phyloP scores from a whole-genome alignment of 2,113 vertebrate species.

The Xiphias gladius region DNA sequence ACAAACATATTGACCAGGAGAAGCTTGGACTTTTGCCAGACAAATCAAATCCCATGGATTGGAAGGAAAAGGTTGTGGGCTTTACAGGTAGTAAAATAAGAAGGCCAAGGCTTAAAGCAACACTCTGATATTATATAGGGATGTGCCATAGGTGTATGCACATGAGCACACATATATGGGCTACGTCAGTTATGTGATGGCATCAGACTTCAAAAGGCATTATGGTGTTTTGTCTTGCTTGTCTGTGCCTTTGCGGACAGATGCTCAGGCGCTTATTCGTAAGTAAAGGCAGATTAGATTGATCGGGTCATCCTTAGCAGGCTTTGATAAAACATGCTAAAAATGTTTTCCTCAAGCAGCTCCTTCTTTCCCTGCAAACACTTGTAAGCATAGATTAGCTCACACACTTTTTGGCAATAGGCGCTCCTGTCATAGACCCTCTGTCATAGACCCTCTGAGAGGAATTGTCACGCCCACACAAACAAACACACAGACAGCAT shows the following conservation, averaged over 20 bases:
- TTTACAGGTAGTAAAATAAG: conserved; percentile 79
- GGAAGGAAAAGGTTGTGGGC: conserved; percentile 74
- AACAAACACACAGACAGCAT: conserved; percentile 36
- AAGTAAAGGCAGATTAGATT: conserved; percentile 65
- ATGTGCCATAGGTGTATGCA: conserved; percentile 27
- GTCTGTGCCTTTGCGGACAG: conserved; percentile 63
- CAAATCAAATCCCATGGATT: conserved; percentile 71
- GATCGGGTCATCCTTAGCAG: conserved; percentile 61
- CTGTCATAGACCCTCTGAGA: conserved; percentile 44
- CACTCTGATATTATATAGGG: conserved; percentile 52
- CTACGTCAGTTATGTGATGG: conserved; percentile 24
- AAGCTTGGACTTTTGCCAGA: conserved; percentile 56
- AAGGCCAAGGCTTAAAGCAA: conserved; percentile 73
- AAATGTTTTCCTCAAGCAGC: conserved; percentile 42
- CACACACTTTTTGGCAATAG: conserved; percentile 57
- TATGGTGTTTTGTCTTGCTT: conserved; percentile 55
- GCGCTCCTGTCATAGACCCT: conserved; percentile 29
- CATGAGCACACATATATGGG: conserved; percentile 39
- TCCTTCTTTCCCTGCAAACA: conserved; percentile 8
- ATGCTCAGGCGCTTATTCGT: conserved; percentile 56
- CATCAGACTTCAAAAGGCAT: conserved; percentile 43
- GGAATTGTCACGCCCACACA: conserved; percentile 55
- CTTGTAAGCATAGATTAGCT: conserved; percentile 48
- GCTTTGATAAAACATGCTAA: conserved; percentile 55
- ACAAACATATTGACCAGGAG: conserved; percentile 38